These are phyloP conservation scores for Rhodinocichla rosea DNA, from an alignment of 2,113 vertebrate genomes.

Conservation along the genomic window DNA sequence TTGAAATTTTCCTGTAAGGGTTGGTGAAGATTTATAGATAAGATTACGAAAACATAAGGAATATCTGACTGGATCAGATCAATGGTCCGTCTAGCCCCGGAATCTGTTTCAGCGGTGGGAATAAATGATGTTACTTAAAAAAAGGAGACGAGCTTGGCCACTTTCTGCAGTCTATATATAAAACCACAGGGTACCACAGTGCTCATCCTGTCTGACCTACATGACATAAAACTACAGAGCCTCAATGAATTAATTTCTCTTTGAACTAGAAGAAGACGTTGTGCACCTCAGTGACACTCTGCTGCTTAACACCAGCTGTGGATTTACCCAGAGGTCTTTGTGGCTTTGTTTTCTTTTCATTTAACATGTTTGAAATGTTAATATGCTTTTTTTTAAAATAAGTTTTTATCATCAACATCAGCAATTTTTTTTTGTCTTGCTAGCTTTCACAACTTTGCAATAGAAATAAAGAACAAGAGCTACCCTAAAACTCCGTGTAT, in stretches of 20 bases:
- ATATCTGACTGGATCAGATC: neutral
- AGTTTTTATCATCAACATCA: neutral
- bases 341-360: slow-evolving; percentile 23
- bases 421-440: neutral
- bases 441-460: neutral
- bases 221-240: slow-evolving; percentile 22
- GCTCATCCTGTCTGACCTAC: slow-evolving; percentile 22
- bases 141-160: neutral
- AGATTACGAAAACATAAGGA: neutral
- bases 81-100: neutral
- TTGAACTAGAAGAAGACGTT: neutral
- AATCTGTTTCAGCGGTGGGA: neutral
- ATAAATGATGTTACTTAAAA: neutral
- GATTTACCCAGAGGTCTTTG: slow-evolving; percentile 24
- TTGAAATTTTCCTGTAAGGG: neutral
- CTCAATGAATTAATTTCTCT: slow-evolving; percentile 43
- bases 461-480: neutral
- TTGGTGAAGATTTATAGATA: neutral
- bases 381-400: neutral
- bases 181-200: slow-evolving; percentile 8
- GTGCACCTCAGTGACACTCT: neutral
- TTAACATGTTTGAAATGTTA: slow-evolving; percentile 53
- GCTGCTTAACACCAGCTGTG: neutral
- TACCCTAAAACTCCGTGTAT: neutral
- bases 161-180: neutral